Base-by-base conservation (phyloP, 2,113 vertebrate genomes). In the Balaeniceps rex region DNA sequence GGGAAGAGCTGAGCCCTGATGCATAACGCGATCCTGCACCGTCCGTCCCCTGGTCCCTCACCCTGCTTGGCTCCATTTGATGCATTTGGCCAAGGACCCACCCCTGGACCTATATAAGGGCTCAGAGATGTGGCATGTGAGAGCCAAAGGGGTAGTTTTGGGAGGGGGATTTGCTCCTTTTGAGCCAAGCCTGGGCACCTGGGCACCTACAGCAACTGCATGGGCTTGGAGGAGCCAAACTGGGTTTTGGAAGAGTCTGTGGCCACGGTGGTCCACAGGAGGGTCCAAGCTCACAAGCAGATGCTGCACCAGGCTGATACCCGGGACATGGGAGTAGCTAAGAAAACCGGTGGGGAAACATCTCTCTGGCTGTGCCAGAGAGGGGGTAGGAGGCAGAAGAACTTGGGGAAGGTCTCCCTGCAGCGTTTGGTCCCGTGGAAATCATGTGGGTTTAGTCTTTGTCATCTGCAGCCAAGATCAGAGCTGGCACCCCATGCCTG, bases 1-100 rank as follows among this genome's bases (percentile, higher is more conserved):
- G 23, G 70, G 77, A 85, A 81, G 72, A 90, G 74, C 70, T 76
- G 74, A 85, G 91, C 70, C 63, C 40, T 80, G 74, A 61, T 94
- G 87, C 51, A 90, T 66, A 85, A 14, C 36, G 33, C 1, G 0
- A 21, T 77, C 47, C n/a, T 78, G 14, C 17, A 26, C 69, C 70
- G 16, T 64, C 69, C 80, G 83, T 49, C 63, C 90, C 57, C 58
- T 55, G 19, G 40, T 61, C 26, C 40, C 49, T 91, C 29, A 33
- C 57, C 26, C 7, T 47, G 2, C 60, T 66, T 66, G 28, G 57
- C 79, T 84, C 40, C 29, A 2, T 38, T 23, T 23, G 87, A 17
- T 70, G 64, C 33, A 11, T 44, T 71, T 76, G 71, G 81, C 76
- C 58, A 38, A 66, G 21, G 34, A 71, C 31, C 10, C 26, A 28